A percentile compares a stretch with the other conserved stretches of the same genome.
Evolutionary conservation across 2,113 vertebrate genomes (phyloP).

Genomic region (Poecile atricapillus): DNA sequence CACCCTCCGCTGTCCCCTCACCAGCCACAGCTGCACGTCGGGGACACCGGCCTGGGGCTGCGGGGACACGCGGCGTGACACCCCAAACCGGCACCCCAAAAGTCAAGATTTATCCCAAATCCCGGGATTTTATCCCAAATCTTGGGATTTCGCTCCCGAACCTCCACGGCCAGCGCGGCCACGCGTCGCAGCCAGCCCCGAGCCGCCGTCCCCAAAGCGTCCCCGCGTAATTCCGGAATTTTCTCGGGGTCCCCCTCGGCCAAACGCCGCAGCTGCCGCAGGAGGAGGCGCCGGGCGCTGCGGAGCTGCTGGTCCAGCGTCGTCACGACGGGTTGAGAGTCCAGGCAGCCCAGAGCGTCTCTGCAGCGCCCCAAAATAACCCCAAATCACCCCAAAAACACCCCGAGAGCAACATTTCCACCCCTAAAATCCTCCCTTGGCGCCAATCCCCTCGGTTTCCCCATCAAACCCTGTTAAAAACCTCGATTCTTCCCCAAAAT

Average conservation of each 20-base stretch:
- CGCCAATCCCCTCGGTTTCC: no score
- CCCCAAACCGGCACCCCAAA: no score
- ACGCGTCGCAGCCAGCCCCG: conserved; percentile 58
- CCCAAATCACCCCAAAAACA: no score
- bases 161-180: background rate
- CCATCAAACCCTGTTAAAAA: no score
- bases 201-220: background rate
- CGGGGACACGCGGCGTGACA: background rate
- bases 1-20: conserved; percentile 25
- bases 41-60: conserved; percentile 70
- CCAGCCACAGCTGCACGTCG: conserved; percentile 69
- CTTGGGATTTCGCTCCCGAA: no score
- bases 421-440: background rate
- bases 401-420: fast-evolving
- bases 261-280: background rate
- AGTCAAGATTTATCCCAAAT: no score
- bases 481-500: no score
- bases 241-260: background rate
- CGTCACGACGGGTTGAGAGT: background rate
- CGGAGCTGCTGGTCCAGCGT: conserved; percentile 55
- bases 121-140: no score
- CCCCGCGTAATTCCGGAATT: background rate
- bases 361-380: no score
- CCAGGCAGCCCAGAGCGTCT: conserved; percentile 4
- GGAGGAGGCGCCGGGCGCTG: background rate